Base-by-base conservation (phyloP, 92 coral and sea anemone species). In the Galaxea fascicularis region DNA sequence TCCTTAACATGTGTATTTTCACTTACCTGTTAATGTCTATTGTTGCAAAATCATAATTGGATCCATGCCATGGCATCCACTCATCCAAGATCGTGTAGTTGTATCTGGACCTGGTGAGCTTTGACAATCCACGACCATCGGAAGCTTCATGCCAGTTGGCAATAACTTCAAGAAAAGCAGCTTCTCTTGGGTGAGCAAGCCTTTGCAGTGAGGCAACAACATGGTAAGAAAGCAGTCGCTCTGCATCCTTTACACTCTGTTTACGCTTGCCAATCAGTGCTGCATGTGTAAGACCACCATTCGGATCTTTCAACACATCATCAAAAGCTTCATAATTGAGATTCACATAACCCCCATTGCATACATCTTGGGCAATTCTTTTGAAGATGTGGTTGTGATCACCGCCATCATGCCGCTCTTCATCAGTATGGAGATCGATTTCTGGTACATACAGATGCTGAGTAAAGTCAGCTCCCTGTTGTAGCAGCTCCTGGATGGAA, bases 81-180 rank as follows among this genome's bases (percentile, higher is more conserved):
- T 71, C 76, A 22, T 24, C 76, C 18, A 71, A 26, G 39, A 71
- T 47, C 6, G 1, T 35, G 78, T 71, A 49, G 39, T 46, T 71
- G 60, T 46, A 71, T 15, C 21, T 12, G 39, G 29, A 71, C 0
- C 74, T n/a, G 29, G 68, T 62, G 17, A 62, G 68, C 65, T 88
- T 88, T 15, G 52, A 59, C 58, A 91, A 72, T 4, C 95, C 92
- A 44, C 88, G 59, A 31, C 95, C 95, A 91, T 91, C 92, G 0
- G 92, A 47, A 29, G 90, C 90, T 46, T 91, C 90, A 75, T 91
- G 92, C 95, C 95, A 91, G 30, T 85, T 77, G n/a, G 59, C 92
- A 58, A 91, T 16, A 24, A 76, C 46, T 27, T 85, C 49, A 6
- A 91, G 85, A 76, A 78, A 70, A 47, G 31, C 45, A 13, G 90